Evolutionary conservation across 2,113 vertebrate species (phyloP), one percentile per base, ranked within the genome.

Genomic region (Ariopsis seemanni): DNA sequence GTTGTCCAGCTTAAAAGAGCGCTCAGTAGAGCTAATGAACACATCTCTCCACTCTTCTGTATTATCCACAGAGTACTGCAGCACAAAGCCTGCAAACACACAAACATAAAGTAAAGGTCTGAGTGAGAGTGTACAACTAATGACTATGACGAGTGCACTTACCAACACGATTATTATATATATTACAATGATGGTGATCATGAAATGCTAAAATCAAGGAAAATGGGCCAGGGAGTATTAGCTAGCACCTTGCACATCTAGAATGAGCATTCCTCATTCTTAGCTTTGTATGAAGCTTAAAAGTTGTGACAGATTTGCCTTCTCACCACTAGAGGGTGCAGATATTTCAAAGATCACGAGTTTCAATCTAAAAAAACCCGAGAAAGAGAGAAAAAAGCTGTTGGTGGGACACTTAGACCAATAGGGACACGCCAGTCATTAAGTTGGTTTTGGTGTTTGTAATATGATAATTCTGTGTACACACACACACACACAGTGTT

Each of bases 11-110:
- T 97, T 97, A 92, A 98, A 99, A 89, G 98, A 97, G 48, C 97
- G 97, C 93, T 99, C 97, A 0, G 94, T 95, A 8, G 98, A 98
- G 93, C 97, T 97, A 93, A 99, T 98, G 92, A 99, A 98, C 81
- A 99, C 97, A 0, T 99, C 98, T 91, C 96, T 97, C 98, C 98
- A 99, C 90, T 99, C 97, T 94, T 99, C 98, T 0, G 97, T 99
- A 95, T 99, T 99, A 94, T 99, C 98, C 80, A 99, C 97, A 0
- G 98, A 99, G 93, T 99, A 99, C 93, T 99, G 98, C 34, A 99
- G 94, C 92, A 99, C 98, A 0, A 99, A 99, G 84, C 98, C 98
- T 99, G 91, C 27, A 83, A 52, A 89, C 55, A 89, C 82, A 88
- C 34, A 91, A 77, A 82, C 42, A 81, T 42, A 62, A 25, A 63